A percentile compares a stretch with the other conserved stretches of the same genome.
Evolutionary conservation across 2,113 vertebrate genomes (phyloP).

Genomic region (Oplegnathus fasciatus): DNA sequence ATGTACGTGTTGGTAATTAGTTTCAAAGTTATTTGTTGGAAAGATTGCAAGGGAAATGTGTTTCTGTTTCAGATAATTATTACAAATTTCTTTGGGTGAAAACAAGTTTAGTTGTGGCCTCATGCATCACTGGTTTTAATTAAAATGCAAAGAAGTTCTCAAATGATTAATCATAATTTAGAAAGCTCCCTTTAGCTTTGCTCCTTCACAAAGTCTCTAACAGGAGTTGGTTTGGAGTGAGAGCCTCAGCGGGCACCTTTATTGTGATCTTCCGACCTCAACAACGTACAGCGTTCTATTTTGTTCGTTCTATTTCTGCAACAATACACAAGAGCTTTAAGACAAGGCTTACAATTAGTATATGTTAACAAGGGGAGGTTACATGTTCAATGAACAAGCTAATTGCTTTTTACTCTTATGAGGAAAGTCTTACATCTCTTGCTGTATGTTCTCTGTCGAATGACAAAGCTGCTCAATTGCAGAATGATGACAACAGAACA

Average conservation of each 20-base stretch:
- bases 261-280: conserved; percentile 27
- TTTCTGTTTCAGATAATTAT: conserved; percentile 52
- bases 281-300: not conserved
- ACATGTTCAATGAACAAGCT: conserved; percentile 45
- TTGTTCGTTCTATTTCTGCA: conserved; percentile 52
- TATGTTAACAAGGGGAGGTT: conserved; percentile 50
- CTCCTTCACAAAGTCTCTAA: conserved; percentile 27
- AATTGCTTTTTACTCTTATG: conserved; percentile 57
- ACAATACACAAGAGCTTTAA: conserved; percentile 48
- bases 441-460: conserved; percentile 4
- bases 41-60: conserved; percentile 29
- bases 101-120: conserved; percentile 43
- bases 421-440: conserved; percentile 29
- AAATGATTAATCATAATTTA: conserved; percentile 65
- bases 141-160: conserved; percentile 60
- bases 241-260: conserved; percentile 32
- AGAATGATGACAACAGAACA: not conserved
- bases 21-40: conserved; percentile 34
- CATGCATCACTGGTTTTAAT: conserved; percentile 68
- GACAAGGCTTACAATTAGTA: conserved; percentile 48
- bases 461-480: not conserved
- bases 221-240: conserved; percentile 22
- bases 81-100: conserved; percentile 53
- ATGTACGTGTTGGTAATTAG: conserved; percentile 16
- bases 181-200: conserved; percentile 28